Percentiles rank a stretch among this genome's conserved stretches.
phyloP scores from a whole-genome alignment of 2,113 vertebrate genomes.

The Apaloderma vittatum region DNA sequence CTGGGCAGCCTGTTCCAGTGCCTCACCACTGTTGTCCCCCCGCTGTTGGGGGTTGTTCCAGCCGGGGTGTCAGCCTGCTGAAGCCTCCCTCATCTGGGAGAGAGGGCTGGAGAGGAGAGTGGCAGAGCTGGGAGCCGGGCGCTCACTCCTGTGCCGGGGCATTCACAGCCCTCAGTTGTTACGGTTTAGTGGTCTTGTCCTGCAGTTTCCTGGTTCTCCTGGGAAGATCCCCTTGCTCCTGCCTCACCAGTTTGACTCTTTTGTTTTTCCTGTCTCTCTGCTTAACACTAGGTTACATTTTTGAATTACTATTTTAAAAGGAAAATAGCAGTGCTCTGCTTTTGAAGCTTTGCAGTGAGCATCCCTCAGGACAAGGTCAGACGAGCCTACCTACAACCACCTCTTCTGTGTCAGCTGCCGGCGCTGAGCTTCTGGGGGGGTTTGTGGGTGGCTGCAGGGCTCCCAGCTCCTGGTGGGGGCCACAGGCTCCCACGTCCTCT shows the following conservation, averaged over 20 bases:
- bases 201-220: not conserved
- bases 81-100: not conserved
- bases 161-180: not conserved
- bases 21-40: too few species aligned
- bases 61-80: fast-evolving
- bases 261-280: not conserved
- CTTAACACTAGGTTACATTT: not conserved
- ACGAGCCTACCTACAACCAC: not conserved
- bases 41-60: fast-evolving
- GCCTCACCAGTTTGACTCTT: not conserved
- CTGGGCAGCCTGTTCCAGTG: too few species aligned
- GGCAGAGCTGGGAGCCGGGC: not conserved
- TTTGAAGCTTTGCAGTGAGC: not conserved
- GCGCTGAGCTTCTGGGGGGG: not conserved
- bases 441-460: not conserved
- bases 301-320: not conserved
- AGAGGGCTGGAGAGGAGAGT: not conserved
- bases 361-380: fast-evolving
- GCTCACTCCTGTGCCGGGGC: fast-evolving
- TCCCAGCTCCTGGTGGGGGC: not conserved
- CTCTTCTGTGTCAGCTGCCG: not conserved
- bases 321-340: not conserved
- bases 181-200: not conserved
- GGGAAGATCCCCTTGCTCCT: not conserved
- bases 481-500: not conserved